Percentiles rank a stretch among this genome's conserved stretches.
Evolutionary conservation across 2,113 vertebrate genomes (phyloP).

Genomic region (Redunca redunca): DNA sequence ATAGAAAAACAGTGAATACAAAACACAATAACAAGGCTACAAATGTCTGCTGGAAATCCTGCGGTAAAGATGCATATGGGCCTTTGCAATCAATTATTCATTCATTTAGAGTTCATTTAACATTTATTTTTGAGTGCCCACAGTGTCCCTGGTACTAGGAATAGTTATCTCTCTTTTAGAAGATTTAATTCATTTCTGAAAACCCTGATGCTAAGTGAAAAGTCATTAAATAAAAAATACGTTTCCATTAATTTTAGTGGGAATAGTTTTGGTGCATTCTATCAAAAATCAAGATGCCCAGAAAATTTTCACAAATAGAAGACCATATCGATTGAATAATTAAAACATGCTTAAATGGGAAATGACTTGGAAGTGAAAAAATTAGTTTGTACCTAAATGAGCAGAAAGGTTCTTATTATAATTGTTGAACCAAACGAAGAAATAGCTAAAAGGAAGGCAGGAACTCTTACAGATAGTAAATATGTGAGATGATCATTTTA

Average conservation of each 20-base stretch:
- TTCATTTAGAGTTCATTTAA: not conserved
- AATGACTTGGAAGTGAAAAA: not conserved
- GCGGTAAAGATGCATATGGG: not conserved
- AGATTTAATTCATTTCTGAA: not conserved
- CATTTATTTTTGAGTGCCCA: not conserved
- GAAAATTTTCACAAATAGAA: not conserved
- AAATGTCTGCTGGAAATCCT: not conserved
- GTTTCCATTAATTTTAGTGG: not conserved
- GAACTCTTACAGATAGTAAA: not conserved
- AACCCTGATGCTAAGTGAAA: not conserved
- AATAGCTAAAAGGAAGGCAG: not conserved
- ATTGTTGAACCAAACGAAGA: not conserved
- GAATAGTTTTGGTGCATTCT: not conserved
- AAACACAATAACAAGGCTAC: not conserved
- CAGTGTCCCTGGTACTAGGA: not conserved
- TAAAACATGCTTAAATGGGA: not conserved
- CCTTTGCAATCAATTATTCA: not conserved
- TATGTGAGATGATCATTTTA: not conserved
- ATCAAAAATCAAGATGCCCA: not conserved
- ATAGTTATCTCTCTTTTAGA: not conserved
- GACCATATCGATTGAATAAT: not conserved
- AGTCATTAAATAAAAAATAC: slow-evolving; percentile 21
- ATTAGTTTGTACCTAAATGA: not conserved
- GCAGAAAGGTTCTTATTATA: not conserved
- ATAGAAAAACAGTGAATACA: not conserved